These are phyloP conservation scores for Azemiops feae DNA, from an alignment of 2,113 vertebrate genomes.

Conservation along the genomic window DNA sequence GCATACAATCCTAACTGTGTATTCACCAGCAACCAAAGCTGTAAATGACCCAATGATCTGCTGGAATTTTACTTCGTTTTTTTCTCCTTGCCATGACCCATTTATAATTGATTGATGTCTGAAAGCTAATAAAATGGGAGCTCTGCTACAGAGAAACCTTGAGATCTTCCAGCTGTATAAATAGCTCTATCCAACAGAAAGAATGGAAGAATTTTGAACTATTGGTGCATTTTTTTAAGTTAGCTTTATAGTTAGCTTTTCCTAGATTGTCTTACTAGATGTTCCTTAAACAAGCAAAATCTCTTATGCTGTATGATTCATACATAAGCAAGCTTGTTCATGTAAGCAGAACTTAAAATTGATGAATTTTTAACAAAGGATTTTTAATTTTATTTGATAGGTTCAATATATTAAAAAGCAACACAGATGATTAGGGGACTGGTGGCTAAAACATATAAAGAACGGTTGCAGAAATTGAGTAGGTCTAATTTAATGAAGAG, in stretches of 20 bases:
- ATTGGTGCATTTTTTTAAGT: background rate
- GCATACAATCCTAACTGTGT: constrained; percentile 30
- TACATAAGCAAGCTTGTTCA: background rate
- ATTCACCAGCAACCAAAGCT: constrained; percentile 23
- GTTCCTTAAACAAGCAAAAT: background rate
- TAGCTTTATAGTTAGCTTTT: background rate
- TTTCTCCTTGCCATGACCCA: constrained; percentile 30
- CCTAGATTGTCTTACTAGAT: constrained; percentile 2
- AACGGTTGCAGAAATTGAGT: no score
- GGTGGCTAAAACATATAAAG: no score
- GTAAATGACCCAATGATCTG: constrained; percentile 16
- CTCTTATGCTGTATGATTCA: background rate
- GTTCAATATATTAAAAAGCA: background rate
- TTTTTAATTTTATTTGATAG: background rate
- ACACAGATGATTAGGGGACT: no score
- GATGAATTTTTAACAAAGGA: background rate
- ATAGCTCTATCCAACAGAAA: constrained; percentile 21
- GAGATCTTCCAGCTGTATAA: constrained; percentile 60
- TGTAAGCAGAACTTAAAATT: background rate
- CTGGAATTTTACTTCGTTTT: constrained; percentile 20
- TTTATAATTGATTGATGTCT: constrained; percentile 55
- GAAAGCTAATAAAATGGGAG: constrained; percentile 42
- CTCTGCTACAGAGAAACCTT: constrained; percentile 41
- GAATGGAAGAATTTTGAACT: background rate
- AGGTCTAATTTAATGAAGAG: no score